Conservation (phyloP, 2,113 vertebrate species). For the Apaloderma vittatum region DNA sequence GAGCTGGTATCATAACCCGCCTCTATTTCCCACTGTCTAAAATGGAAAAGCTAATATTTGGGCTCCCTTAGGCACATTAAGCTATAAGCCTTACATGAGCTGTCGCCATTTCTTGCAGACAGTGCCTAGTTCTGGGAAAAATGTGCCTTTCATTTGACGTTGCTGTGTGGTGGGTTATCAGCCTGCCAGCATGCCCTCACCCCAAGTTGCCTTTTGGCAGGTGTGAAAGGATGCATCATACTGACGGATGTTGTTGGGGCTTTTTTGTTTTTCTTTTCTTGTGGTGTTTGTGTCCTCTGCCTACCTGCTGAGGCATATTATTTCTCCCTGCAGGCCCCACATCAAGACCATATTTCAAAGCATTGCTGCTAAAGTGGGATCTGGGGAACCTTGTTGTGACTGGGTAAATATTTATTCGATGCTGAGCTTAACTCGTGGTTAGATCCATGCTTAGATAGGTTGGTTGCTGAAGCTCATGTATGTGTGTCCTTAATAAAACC, state of each 20-base stretch:
- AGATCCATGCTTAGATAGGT: neutral
- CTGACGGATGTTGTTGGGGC: fast-evolving
- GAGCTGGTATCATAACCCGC: neutral
- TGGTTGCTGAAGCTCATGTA: neutral
- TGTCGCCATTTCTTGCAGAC: neutral
- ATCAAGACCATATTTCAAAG: slow-evolving; percentile 97
- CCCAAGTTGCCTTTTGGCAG: neutral
- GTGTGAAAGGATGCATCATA: neutral
- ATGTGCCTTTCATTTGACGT: neutral
- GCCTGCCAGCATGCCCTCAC: neutral
- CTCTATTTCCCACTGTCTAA: neutral
- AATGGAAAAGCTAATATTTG: neutral
- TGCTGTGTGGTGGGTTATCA: neutral
- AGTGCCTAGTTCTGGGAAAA: neutral
- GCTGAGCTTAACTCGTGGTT: neutral
- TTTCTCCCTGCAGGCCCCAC: slow-evolving; percentile 86
- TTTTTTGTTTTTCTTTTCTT: neutral
- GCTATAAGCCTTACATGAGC: neutral
- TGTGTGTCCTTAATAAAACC: neutral
- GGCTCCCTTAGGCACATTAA: neutral
- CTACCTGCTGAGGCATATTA: neutral
- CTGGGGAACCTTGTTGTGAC: slow-evolving; percentile 96
- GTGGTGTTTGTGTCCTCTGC: neutral
- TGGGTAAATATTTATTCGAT: slow-evolving; percentile 85
- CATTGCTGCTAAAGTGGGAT: slow-evolving; percentile 95